Base-by-base conservation (phyloP, 2,888 invertebrate genomes). In the Acronicta psi region DNA sequence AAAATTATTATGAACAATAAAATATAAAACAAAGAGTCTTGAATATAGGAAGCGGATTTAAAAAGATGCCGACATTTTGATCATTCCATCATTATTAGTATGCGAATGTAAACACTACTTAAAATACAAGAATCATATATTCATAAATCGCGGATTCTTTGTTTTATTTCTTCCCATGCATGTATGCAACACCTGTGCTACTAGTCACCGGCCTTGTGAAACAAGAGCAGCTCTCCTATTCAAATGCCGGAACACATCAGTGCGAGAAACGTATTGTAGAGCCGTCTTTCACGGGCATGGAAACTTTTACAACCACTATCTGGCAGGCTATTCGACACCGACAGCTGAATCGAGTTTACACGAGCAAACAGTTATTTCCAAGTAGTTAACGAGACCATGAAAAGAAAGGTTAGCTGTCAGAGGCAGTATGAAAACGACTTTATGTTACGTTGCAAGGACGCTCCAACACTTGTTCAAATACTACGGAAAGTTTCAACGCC, bases 181-280 rank as follows among this genome's bases (percentile, higher is more conserved):
- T 44, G 36, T 49, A n/a, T 63, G 46, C 40, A 45, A n/a, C 40
- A 67, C 57, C 52, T 75, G 72, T 55, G 49, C 59, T 42, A n/a
- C n/a, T 51, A 58, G 47, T 60, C 43, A 16, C 1, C 31, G 52
- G 59, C 73, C 73, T 73, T 73, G 71, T 18, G 43, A 9, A 20
- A 36, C 7, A 20, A 55, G 49, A 34, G 17, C 18, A 38, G 31
- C 18, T 41, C 40, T 50, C 36, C 59, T 55, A 58, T 59, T 56
- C 59, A 59, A n/a, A 42, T 72, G 75, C 68, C 73, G 75, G 75
- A 72, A 73, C 58, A 62, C 56, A 72, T 75, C 59, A 68, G 38
- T 20, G 16, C 50, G 43, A 44, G 52, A 58, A 68, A 56, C 31
- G 52, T 63, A 62, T 65, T 75, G 67, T 74, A 66, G 50, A 45